Evolutionary conservation across 2,888 invertebrate genomes (phyloP).

Genomic region (Chrysopilus asiliformis): DNA sequence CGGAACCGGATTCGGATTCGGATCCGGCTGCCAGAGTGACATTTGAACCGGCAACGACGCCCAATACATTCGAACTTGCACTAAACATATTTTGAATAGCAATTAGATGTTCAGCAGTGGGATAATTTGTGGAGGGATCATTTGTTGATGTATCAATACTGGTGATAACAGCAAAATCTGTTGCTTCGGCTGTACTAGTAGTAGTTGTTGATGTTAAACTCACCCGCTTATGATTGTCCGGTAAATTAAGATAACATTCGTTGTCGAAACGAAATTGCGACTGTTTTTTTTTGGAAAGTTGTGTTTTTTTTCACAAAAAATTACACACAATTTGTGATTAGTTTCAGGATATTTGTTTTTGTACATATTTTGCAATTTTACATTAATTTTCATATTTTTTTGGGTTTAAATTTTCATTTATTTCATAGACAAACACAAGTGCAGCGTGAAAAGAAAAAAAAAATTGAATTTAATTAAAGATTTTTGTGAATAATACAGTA

Average conservation of each 20-base stretch:
- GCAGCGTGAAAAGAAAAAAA: slow-evolving; percentile 18
- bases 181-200: slow-evolving; percentile 7
- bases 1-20: too few species aligned
- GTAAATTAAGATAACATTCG: slow-evolving; percentile 94
- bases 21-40: background rate
- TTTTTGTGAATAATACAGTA: too few species aligned
- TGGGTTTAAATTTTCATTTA: background rate
- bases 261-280: slow-evolving; percentile 99
- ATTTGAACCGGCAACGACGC: background rate
- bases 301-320: slow-evolving; percentile 1
- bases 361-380: too few species aligned
- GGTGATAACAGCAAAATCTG: slow-evolving; percentile 2
- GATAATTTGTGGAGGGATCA: slow-evolving; percentile 13
- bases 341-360: too few species aligned
- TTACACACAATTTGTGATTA: background rate
- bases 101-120: too few species aligned
- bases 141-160: slow-evolving; percentile 11
- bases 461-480: slow-evolving; percentile 8
- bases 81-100: too few species aligned
- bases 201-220: slow-evolving; percentile 39
- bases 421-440: slow-evolving; percentile 14
- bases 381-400: too few species aligned
- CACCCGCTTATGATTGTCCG: slow-evolving; percentile 98
- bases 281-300: slow-evolving; percentile 44
- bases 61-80: background rate